Evolutionary conservation across 2,888 invertebrate species (phyloP), one percentile per base, ranked within the genome.

Genomic region (Ichneumoninae sp.): DNA sequence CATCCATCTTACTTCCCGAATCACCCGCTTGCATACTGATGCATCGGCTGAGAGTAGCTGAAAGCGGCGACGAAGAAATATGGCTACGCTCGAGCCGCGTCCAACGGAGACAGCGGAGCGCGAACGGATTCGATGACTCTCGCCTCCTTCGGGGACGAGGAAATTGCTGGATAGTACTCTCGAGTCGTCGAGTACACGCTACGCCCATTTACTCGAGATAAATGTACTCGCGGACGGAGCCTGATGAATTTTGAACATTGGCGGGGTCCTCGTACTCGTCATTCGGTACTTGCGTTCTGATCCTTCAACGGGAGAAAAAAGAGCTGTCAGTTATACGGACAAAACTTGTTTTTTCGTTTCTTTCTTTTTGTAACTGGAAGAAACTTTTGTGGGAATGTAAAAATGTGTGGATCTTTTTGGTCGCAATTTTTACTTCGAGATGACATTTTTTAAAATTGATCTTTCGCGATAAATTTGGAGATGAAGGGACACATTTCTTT

Each of bases 11-110:
- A 85, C 80, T 87, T 81, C 33, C 16, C 74, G 50, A 71, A 73
- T 63, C 73, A 83, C 83, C 85, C 78, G 83, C 88, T 87, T 89
- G 91, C 91, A 92, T 92, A 89, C 86, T 90, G 92, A 92, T 92
- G 89, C 89, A 85, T 81, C 82, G 82, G 44, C 47, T 10, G 47
- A 66, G 40, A 47, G 26, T 30, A n/a, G 40, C 47, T 70, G 75
- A 68, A 77, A 66, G 75, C 47, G 66, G 65, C 44, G 73, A 57
- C 54, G 76, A 74, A 74, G 60, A 81, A 70, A 52, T 77, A 80
- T 69, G 36, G 60, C 26, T 76, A 75, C 69, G 80, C 69, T 65
- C 66, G 77, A 26, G 77, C 71, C 66, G 71, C 26, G 52, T 16
- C 19, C 16, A 50, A 79, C 74, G 36, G 74, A 50, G 60, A 63